phyloP scores from a whole-genome alignment of 2,113 vertebrate genomes.

The Lucifuga dentata region DNA sequence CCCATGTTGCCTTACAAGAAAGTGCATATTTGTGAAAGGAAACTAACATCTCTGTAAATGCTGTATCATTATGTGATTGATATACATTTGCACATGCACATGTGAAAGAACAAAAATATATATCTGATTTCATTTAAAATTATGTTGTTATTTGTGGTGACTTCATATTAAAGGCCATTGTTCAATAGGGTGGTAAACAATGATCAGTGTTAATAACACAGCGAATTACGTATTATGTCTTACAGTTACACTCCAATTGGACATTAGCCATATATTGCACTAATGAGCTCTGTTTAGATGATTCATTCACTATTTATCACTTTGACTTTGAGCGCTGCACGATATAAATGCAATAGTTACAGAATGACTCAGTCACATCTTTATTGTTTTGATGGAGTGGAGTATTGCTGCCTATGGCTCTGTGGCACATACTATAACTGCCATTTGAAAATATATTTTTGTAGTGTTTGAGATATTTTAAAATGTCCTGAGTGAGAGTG shows the following conservation, averaged over 20 bases:
- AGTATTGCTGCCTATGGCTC: not conserved
- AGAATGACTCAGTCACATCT: slow-evolving; percentile 24
- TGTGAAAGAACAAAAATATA: slow-evolving; percentile 21
- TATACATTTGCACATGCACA: slow-evolving; percentile 60
- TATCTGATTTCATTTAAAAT: slow-evolving; percentile 52
- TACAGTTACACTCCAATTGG: slow-evolving; percentile 13
- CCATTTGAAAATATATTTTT: slow-evolving; percentile 39
- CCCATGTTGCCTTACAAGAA: slow-evolving; percentile 76
- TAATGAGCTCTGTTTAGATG: slow-evolving; percentile 29
- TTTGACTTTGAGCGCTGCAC: not conserved
- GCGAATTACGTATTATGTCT: not conserved
- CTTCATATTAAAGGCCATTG: slow-evolving; percentile 1
- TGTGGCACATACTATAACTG: slow-evolving; percentile 19
- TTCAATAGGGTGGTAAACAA: not conserved
- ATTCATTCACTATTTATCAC: slow-evolving; percentile 19
- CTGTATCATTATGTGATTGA: slow-evolving; percentile 42
- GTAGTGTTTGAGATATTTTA: slow-evolving; percentile 5
- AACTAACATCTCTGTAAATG: slow-evolving; percentile 53
- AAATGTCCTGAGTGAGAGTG: slow-evolving; percentile 28
- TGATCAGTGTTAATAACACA: slow-evolving; percentile 14
- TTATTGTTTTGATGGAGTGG: slow-evolving; percentile 14
- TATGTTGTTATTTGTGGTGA: slow-evolving; percentile 12
- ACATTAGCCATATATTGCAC: slow-evolving; percentile 30
- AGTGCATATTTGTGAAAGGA: slow-evolving; percentile 37
- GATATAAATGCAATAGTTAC: slow-evolving; percentile 16